Evolutionary conservation across 2,113 vertebrate species (phyloP), one percentile per base, ranked within the genome.

Genomic region (Rhabdornis inornatus): DNA sequence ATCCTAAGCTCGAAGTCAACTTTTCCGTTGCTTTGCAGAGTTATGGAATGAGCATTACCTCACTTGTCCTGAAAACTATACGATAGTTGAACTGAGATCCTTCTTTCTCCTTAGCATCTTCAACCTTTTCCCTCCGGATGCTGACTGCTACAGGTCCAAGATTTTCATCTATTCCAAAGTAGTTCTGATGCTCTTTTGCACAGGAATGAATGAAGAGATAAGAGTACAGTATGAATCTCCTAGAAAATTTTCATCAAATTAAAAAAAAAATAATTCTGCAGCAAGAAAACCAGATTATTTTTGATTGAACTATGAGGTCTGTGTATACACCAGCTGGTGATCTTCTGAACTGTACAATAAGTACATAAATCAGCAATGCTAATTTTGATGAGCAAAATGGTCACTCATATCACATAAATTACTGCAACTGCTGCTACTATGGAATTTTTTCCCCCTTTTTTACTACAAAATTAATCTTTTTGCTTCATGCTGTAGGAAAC

Each of bases 61-160:
- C 99, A 70, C 99, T 99, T 37, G 99, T 99, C 96, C 99, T 98
- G 98, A 99, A 99, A 94, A 98, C 98, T 94, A 99, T 96, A 45
- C 99, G 98, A 89, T 99, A 99, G 98, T 99, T 99, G 97, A 98
- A 99, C 90, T 99, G 99, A 82, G 98, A 98, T n/a, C 98, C 98
- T 47, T 99, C 99, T 88, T 99, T 99, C 90, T 99, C 99, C 94
- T 98, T 99, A n/a, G 97, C 97, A 24, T 99, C 99, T 57, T 99
- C 99, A 80, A 99, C 98, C 92, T 98, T 99, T 96, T 99, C 99
- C 86, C 99, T 98, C 66, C 99, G 98, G 94, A 99, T 96, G 94
- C 99, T 99, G 70, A 99, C 97, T 6, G 99, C 99, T 95, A 99
- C 99, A 1, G 99, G 99, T 56, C 99, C 99, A 69, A 99, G 98